Evolutionary conservation across 2,888 invertebrate species (phyloP), one percentile per base, ranked within the genome.

Genomic region (Tethea ocularis): DNA sequence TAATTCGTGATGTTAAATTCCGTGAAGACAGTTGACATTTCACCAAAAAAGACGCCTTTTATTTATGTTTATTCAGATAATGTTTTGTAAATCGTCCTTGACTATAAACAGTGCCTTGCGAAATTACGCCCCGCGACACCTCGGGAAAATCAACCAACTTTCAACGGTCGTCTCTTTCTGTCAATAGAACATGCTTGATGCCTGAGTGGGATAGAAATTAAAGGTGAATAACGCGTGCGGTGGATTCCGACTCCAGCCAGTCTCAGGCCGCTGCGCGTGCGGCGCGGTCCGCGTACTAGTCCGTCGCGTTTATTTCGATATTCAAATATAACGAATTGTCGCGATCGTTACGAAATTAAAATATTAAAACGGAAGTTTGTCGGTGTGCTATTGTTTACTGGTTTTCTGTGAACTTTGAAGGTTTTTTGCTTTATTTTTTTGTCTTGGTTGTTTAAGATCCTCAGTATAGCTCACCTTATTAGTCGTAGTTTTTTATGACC

Each of bases 1-100:
- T 69, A 76, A 61, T 60, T 63, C 60, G 66, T 57, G 65, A 66
- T 71, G 68, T 75, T 77, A 74, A 78, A 69, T 67, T 61, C 73
- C 71, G 69, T 76, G 75, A 71, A 76, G 61, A 78, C 80, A 80
- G 72, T 76, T 86, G 83, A 81, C 80, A 86, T 88, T 87, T 86
- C 72, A 74, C n/a, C 64, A 76, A 82, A 80, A 79, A 72, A 77
- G 63, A 66, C 62, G 62, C 66, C 72, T 74, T 77, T 78, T 77
- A 75, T 74, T 75, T 72, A 78, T 75, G 72, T 78, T 81, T 76
- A 78, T 80, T 74, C 70, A 69, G 64, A 68, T 82, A 72, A 74
- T 78, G 78, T 84, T 88, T 88, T 82, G 84, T 80, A 83, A 85
- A 80, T 75, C 84, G 90, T 85, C 90, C 91, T 91, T 91, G 89